These are phyloP conservation scores for Lithobius niger DNA, from an alignment of 1,140 invertebrate species.

Conservation along the genomic window DNA sequence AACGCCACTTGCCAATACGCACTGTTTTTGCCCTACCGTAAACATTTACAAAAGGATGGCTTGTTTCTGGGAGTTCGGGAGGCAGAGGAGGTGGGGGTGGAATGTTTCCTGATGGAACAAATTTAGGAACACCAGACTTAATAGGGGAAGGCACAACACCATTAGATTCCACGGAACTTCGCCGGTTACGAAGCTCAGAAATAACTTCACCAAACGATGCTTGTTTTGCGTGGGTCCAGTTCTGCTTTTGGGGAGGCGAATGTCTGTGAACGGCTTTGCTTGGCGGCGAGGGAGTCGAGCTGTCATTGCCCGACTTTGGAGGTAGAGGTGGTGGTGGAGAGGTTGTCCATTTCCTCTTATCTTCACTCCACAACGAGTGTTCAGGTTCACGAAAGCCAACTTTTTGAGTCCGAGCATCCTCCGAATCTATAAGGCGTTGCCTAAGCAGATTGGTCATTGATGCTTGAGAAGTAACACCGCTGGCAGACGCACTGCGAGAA, in stretches of 20 bases:
- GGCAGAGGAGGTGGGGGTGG: constrained; percentile 69
- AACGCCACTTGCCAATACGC: constrained; percentile 88
- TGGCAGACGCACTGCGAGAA: no score
- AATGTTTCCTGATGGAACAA: constrained; percentile 20
- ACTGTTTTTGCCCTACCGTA: constrained; percentile 89
- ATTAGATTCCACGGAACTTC: constrained; percentile 21
- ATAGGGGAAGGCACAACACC: not conserved
- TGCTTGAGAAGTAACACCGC: no score
- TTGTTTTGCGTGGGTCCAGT: constrained; percentile 20
- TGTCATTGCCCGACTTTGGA: constrained; percentile 7
- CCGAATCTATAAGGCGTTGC: no score
- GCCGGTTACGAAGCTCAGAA: constrained; percentile 39
- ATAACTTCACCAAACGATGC: constrained; percentile 42
- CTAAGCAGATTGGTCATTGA: no score
- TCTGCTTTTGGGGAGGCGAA: constrained; percentile 14
- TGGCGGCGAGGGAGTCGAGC: constrained; percentile 16
- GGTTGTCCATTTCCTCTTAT: constrained; percentile 17
- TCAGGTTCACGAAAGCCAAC: constrained; percentile 24
- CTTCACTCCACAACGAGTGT: constrained; percentile 21
- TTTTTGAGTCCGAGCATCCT: constrained; percentile 14
- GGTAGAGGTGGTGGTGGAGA: constrained; percentile 22
- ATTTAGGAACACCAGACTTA: constrained; percentile 8
- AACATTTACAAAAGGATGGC: constrained; percentile 72
- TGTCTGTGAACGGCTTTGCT: constrained; percentile 13
- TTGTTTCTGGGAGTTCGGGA: constrained; percentile 48